Evolutionary conservation across 2,113 vertebrate species (phyloP), one percentile per base, ranked within the genome.

Genomic region (Colius striatus): DNA sequence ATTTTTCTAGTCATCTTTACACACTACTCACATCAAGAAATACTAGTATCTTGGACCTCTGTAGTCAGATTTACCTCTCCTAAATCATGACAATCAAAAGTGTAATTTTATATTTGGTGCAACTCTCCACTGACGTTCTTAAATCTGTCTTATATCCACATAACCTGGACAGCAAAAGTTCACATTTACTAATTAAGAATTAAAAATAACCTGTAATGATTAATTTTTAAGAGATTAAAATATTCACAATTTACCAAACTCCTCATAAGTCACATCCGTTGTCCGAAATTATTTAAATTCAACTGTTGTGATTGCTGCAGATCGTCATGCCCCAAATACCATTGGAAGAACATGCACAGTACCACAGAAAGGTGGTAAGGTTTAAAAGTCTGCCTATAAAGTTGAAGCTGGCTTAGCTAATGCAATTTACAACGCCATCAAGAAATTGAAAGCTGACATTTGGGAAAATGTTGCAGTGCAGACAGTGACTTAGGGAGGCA

Each of bases 311-410:
- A 50, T 3, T 78, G 30, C 14, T 30, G 15, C 25, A 48, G 13
- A 6, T 25, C 13, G 43, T 36, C 53, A 48, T 15, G 18, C 43
- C 16, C 32, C 34, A 62, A 18, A 7, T 11, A 66, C 10, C 48
- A 43, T 10, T 20, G 36, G 22, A 53, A 16, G 11, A 71, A 48
- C 26, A 12, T 1, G 0, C 0, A 1, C 16, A 23, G 12, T 5
- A n/a, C 5, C 2, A 1, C 2, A 34, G 25, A 60, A 85, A 72
- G 61, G 60, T 1, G 0, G n/a, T 38, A 67, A 60, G 45, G 50
- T 77, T 77, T 85, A 77, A 38, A 87, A 68, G 32, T 50, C 26
- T 68, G 23, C 34, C 65, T 77, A 6, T 38, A 6, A 84, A 67
- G 22, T 13, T 62, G 36, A 81, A 30, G 26, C 23, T 76, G 65